Evolutionary conservation across 1,140 invertebrate species (phyloP).

Genomic region (Pemphigus obesinymphae): DNA sequence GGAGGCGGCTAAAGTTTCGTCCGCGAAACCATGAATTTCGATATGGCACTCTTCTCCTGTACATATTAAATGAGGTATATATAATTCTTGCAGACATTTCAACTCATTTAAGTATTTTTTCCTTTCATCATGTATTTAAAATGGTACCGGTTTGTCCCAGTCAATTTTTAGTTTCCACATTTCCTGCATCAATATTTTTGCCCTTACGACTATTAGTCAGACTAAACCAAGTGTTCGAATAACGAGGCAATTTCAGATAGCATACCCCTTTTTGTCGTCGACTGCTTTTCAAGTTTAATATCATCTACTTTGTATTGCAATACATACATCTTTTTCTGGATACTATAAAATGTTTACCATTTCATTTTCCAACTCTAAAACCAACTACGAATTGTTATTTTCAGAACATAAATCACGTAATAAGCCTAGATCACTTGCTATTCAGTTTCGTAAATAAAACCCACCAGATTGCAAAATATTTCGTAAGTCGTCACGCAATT

Average conservation of each 20-base stretch:
- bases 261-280: constrained; percentile 39
- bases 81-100: background rate
- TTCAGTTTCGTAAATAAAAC: background rate
- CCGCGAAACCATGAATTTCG: constrained; percentile 47
- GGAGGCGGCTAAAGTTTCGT: constrained; percentile 46
- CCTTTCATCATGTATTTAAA: background rate
- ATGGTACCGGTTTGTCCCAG: background rate
- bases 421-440: no score
- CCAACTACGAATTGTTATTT: background rate
- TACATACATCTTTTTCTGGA: background rate
- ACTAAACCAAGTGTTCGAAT: constrained; percentile 48
- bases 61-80: background rate
- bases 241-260: constrained; percentile 44
- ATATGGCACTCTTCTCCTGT: background rate
- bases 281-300: background rate
- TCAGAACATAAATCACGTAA: background rate
- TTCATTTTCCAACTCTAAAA: background rate
- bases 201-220: constrained; percentile 44
- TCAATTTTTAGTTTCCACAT: constrained; percentile 40
- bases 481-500: background rate
- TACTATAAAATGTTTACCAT: no score
- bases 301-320: background rate
- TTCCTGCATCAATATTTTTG: no score
- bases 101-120: background rate
- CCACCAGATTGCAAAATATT: background rate